phyloP scores from a whole-genome alignment of 1,140 invertebrate species.

The Hetaerina americana region DNA sequence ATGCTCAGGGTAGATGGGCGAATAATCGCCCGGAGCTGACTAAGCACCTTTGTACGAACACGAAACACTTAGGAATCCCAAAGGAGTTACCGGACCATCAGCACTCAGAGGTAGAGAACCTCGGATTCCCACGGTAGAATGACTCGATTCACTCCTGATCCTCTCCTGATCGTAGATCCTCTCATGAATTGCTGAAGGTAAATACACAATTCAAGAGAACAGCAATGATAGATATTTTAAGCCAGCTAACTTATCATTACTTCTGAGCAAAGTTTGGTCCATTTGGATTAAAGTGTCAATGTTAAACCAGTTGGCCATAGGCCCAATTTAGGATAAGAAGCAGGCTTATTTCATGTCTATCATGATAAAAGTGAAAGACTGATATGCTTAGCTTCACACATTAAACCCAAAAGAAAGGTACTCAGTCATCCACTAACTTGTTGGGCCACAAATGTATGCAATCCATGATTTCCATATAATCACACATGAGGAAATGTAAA shows the following conservation, averaged over 20 bases:
- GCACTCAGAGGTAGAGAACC: too few species aligned
- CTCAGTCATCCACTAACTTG: not conserved
- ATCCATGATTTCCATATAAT: too few species aligned
- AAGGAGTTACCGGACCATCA: too few species aligned
- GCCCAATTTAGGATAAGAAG: not conserved
- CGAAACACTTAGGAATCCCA: too few species aligned
- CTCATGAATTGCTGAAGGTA: not conserved
- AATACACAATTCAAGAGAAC: not conserved
- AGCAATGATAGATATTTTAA: not conserved
- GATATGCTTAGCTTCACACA: not conserved
- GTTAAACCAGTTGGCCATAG: not conserved
- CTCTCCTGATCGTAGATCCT: too few species aligned
- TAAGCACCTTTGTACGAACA: too few species aligned
- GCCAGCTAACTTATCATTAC: not conserved
- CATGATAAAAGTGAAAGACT: not conserved
- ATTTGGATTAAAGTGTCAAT: not conserved
- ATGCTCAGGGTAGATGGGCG: too few species aligned
- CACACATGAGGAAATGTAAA: too few species aligned
- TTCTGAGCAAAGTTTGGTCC: not conserved
- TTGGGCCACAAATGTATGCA: too few species aligned
- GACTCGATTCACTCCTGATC: too few species aligned
- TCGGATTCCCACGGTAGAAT: too few species aligned
- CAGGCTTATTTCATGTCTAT: not conserved
- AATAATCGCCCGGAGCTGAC: too few species aligned
- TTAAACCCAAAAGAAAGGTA: not conserved